Percentiles rank a stretch among this genome's conserved stretches.
phyloP scores from a whole-genome alignment of 2,113 vertebrate species.

The Atherinomorus stipes region DNA sequence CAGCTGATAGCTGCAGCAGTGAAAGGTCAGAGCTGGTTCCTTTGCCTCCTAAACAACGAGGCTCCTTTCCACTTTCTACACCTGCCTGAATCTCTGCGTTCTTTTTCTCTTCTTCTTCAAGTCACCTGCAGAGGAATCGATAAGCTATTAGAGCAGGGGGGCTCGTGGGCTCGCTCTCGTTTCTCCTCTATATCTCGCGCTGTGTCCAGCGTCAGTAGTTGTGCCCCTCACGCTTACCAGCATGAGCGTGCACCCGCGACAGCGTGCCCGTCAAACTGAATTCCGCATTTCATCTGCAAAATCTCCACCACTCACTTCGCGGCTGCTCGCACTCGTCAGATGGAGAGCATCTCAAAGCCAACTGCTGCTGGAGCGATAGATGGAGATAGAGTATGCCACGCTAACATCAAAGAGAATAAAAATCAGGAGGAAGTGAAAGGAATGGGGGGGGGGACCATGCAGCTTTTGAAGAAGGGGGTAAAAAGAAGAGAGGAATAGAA shows the following conservation, averaged over 20 bases:
- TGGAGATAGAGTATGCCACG: slow-evolving; percentile 2
- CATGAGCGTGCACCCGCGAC: no score
- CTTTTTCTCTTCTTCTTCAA: slow-evolving; percentile 30
- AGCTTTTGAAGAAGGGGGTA: not conserved
- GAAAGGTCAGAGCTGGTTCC: slow-evolving; percentile 9
- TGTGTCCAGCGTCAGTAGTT: slow-evolving; percentile 30
- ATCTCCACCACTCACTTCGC: slow-evolving; percentile 35
- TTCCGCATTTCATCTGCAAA: slow-evolving; percentile 55
- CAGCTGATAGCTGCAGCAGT: not conserved
- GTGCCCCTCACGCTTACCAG: slow-evolving; percentile 16
- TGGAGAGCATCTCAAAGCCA: slow-evolving; percentile 9
- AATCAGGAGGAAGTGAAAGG: slow-evolving; percentile 13
- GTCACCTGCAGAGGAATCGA: slow-evolving; percentile 68
- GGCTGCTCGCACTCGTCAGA: no score
- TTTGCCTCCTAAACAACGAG: not conserved
- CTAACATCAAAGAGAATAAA: slow-evolving; percentile 21
- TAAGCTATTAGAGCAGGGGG: slow-evolving; percentile 60
- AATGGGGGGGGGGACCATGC: not conserved
- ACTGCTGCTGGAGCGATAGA: not conserved
- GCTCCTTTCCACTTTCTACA: not conserved
- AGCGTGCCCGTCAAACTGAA: slow-evolving; percentile 49
- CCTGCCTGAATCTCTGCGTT: slow-evolving; percentile 27
- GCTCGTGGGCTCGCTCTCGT: slow-evolving; percentile 17
- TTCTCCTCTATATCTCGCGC: slow-evolving; percentile 17
- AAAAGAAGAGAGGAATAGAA: slow-evolving; percentile 13